phyloP scores from a whole-genome alignment of 2,797 vertebrate species.

The Numenius phaeopus region DNA sequence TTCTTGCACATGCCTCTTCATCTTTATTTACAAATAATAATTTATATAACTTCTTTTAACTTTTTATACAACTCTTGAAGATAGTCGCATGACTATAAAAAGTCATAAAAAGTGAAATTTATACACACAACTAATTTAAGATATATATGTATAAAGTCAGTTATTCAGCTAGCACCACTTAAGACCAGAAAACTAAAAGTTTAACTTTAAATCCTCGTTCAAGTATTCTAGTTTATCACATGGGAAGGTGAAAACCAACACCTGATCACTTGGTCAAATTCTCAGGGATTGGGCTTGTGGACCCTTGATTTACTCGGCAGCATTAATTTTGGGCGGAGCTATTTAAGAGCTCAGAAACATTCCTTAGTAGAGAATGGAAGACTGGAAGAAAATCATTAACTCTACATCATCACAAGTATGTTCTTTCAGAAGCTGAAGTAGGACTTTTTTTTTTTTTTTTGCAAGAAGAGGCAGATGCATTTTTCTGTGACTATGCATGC shows the following conservation, averaged over 20 bases:
- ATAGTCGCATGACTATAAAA: background rate
- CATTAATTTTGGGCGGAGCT: background rate
- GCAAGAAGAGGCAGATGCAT: background rate
- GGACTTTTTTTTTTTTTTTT: background rate
- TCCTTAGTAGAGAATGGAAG: background rate
- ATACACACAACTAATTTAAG: background rate
- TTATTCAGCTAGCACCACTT: background rate
- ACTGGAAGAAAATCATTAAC: background rate
- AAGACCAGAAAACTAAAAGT: background rate
- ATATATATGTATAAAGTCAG: background rate
- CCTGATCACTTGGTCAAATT: background rate
- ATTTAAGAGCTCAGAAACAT: background rate
- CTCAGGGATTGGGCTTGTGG: background rate
- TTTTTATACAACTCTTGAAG: background rate
- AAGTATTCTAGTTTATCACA: background rate
- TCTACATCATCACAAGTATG: background rate
- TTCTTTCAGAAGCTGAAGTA: background rate
- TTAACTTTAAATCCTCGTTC: background rate
- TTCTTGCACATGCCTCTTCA: background rate
- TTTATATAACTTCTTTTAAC: background rate
- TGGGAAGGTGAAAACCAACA: background rate
- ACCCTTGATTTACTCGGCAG: background rate
- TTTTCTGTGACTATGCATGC: background rate
- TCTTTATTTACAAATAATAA: conserved; percentile 9
- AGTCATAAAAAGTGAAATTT: background rate